phyloP scores from a whole-genome alignment of 2,113 vertebrate species.

The Channa maculata region DNA sequence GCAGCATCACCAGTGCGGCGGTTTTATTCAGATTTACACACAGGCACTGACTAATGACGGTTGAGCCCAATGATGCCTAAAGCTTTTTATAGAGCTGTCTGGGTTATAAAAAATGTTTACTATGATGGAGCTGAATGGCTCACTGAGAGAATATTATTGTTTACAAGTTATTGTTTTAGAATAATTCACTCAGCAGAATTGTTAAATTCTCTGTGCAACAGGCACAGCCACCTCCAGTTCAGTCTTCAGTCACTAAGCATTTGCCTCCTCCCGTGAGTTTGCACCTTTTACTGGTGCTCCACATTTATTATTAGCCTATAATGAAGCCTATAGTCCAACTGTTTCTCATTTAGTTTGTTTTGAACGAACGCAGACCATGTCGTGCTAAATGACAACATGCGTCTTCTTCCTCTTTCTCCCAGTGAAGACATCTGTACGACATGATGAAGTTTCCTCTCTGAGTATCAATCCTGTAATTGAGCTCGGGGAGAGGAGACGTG shows the following conservation, averaged over 20 bases:
- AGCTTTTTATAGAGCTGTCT: slow-evolving; percentile 79
- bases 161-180: slow-evolving; percentile 76
- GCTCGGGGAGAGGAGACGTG: slow-evolving; percentile 81
- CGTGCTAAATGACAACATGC: slow-evolving; percentile 79
- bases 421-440: slow-evolving; percentile 85
- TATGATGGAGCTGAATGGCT: slow-evolving; percentile 76
- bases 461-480: slow-evolving; percentile 86
- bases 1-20: slow-evolving; percentile 48
- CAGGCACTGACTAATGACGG: slow-evolving; percentile 78
- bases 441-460: slow-evolving; percentile 86
- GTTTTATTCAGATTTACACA: slow-evolving; percentile 73
- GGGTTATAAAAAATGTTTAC: slow-evolving; percentile 79
- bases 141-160: slow-evolving; percentile 74
- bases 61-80: slow-evolving; percentile 76
- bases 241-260: neutral
- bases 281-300: neutral
- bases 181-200: slow-evolving; percentile 70
- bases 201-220: slow-evolving; percentile 51
- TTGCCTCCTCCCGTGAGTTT: neutral
- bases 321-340: slow-evolving; percentile 63
- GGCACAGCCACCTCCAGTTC: slow-evolving; percentile 28
- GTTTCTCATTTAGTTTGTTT: slow-evolving; percentile 68
- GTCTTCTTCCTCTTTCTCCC: slow-evolving; percentile 70
- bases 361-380: slow-evolving; percentile 59
- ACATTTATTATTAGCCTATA: slow-evolving; percentile 48